Conservation (phyloP, 92 coral and sea anemone species). For the Siderastrea radians region DNA sequence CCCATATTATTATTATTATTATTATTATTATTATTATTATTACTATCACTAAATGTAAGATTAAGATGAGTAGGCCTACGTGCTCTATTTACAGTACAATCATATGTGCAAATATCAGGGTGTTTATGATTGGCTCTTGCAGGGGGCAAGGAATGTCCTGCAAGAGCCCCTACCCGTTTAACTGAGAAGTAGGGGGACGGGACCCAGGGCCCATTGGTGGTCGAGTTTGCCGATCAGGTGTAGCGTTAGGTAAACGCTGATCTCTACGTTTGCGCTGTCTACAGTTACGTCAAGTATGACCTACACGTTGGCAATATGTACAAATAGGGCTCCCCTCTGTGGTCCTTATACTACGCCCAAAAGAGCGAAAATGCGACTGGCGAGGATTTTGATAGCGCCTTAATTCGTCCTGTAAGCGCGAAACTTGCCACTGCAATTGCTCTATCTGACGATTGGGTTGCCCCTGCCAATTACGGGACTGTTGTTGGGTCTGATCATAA, state of each 20-base stretch:
- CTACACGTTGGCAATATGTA: neutral
- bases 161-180: conserved; percentile 39
- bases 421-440: neutral
- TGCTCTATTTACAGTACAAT: neutral
- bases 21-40: neutral
- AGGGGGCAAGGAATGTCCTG: neutral
- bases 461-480: neutral
- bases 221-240: neutral
- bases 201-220: neutral
- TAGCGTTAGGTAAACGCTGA: neutral
- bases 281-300: neutral
- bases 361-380: too few relatives aligned
- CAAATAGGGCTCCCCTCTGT: neutral
- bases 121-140: neutral
- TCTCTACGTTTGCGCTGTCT: neutral
- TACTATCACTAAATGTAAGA: neutral
- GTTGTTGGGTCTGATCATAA: neutral
- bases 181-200: neutral
- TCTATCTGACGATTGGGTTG: neutral
- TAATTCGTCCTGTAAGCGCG: neutral
- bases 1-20: neutral
- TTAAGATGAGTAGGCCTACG: neutral
- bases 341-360: too few relatives aligned
- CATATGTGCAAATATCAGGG: neutral
- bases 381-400: neutral